Evolutionary conservation across 2,888 invertebrate species (phyloP).

Genomic region (Hypercompe scribonia): DNA sequence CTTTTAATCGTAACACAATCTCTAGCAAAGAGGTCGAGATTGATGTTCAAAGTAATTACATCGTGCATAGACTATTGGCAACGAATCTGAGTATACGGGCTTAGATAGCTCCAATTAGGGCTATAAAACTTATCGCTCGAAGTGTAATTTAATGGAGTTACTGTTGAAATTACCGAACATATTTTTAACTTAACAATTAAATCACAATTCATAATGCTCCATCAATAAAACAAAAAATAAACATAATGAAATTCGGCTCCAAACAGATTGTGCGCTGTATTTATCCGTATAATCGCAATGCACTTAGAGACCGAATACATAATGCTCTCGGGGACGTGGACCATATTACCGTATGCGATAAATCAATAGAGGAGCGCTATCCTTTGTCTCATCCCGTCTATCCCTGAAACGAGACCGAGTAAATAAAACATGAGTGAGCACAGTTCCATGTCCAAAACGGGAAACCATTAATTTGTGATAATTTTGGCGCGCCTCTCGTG

Average conservation of each 20-base stretch:
- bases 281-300: constrained; percentile 13
- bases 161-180: background rate
- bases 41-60: constrained; percentile 64
- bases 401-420: constrained; percentile 38
- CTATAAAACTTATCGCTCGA: constrained; percentile 23
- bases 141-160: constrained; percentile 8
- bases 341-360: constrained; percentile 18
- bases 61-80: constrained; percentile 53
- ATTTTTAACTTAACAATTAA: background rate
- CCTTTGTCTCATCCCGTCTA: constrained; percentile 49
- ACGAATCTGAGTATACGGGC: constrained; percentile 47
- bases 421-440: constrained; percentile 54
- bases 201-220: background rate
- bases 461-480: constrained; percentile 53
- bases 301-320: constrained; percentile 19
- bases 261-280: constrained; percentile 4
- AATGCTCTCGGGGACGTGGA: constrained; percentile 14
- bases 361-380: constrained; percentile 41
- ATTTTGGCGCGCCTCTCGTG: constrained; percentile 51
- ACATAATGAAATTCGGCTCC: background rate
- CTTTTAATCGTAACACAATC: constrained; percentile 46
- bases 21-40: constrained; percentile 50
- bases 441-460: constrained; percentile 31
- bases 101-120: constrained; percentile 35
- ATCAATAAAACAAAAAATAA: background rate